Conservation (phyloP, 2,888 invertebrate species). For the Oxyteleia sp. region DNA sequence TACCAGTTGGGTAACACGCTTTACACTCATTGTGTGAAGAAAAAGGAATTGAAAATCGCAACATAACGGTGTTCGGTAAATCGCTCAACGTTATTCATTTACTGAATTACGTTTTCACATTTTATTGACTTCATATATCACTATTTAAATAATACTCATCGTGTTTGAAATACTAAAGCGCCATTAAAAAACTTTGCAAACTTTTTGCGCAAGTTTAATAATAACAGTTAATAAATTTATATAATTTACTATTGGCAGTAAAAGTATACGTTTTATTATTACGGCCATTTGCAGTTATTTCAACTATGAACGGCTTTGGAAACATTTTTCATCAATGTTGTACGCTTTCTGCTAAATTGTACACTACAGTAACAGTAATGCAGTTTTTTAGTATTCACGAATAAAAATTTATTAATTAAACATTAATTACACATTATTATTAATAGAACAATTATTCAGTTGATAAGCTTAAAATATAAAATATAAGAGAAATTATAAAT, state of each 20-base stretch:
- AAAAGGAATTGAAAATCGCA: conserved; percentile 58
- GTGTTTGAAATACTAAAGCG: conserved; percentile 35
- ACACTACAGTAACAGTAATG: not conserved
- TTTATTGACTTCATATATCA: conserved; percentile 62
- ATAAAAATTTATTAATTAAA: not conserved
- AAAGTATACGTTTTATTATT: conserved; percentile 37
- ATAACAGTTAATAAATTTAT: conserved; percentile 61
- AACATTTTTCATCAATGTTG: conserved; percentile 1
- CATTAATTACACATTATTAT: not conserved
- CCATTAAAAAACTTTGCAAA: conserved; percentile 41
- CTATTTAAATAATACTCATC: conserved; percentile 57
- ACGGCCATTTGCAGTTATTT: conserved; percentile 3
- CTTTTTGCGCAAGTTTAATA: conserved; percentile 51
- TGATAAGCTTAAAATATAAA: not conserved
- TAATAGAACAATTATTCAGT: conserved; percentile 1
- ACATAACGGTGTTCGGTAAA: conserved; percentile 41
- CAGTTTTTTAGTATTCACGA: not conserved
- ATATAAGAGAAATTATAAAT: too few relatives aligned
- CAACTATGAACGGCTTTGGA: not conserved
- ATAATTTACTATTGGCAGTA: conserved; percentile 47
- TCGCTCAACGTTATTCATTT: conserved; percentile 48
- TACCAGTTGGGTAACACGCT: conserved; percentile 35
- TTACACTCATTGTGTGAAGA: conserved; percentile 40
- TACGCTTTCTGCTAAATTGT: not conserved
- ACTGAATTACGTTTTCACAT: conserved; percentile 57